Conservation (phyloP, 1,140 invertebrate species). For the Drosophila kikkawai region DNA sequence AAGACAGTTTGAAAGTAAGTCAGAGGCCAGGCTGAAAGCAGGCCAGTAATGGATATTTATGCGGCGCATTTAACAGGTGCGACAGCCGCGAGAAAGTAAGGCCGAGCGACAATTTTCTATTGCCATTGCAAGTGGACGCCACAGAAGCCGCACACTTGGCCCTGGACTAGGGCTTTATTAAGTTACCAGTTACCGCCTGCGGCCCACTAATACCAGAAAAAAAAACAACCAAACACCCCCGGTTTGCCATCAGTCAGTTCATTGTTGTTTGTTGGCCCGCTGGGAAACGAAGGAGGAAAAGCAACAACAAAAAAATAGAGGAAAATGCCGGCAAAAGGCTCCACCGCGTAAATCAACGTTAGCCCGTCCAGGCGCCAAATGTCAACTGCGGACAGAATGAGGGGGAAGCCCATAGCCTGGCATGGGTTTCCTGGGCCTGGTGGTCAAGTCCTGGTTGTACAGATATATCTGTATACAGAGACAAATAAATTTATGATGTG, state of each 20-base stretch:
- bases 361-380: conserved; percentile 60
- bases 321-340: conserved; percentile 32
- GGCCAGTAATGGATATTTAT: conserved; percentile 67
- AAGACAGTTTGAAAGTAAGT: conserved; percentile 41
- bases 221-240: conserved; percentile 7
- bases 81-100: conserved; percentile 18
- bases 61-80: conserved; percentile 61
- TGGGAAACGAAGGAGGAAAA: conserved; percentile 52
- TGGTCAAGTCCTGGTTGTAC: not conserved
- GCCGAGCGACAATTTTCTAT: conserved; percentile 30
- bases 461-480: conserved; percentile 6
- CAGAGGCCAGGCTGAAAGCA: not conserved
- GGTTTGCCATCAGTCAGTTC: conserved; percentile 41
- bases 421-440: not conserved
- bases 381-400: conserved; percentile 49
- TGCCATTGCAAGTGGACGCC: conserved; percentile 31
- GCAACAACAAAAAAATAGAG: not conserved
- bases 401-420: not conserved
- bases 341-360: conserved; percentile 74
- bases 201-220: conserved; percentile 20
- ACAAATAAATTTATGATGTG: conserved; percentile 78
- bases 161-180: conserved; percentile 52
- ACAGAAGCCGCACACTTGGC: conserved; percentile 40
- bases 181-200: conserved; percentile 26
- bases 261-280: conserved; percentile 78